phyloP scores from a whole-genome alignment of 2,888 invertebrate species.

The Drosophila cyrtoloma region DNA sequence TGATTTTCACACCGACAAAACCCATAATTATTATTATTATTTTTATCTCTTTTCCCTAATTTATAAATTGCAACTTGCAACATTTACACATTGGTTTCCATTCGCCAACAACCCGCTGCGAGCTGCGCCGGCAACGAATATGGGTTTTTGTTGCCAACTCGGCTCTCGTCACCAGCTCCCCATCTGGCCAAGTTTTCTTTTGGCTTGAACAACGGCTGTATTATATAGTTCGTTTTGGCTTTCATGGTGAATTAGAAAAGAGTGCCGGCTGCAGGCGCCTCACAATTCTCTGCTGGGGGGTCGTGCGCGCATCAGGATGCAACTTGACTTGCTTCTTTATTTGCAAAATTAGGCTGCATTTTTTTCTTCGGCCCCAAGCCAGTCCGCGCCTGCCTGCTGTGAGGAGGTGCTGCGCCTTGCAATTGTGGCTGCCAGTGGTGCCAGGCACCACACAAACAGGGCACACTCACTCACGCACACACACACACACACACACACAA shows the following conservation, averaged over 20 bases:
- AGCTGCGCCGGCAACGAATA: not conserved
- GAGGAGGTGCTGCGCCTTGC: constrained; percentile 34
- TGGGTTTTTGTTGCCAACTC: not conserved
- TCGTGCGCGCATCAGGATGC: constrained; percentile 1
- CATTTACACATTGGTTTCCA: not conserved
- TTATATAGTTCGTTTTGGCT: constrained; percentile 37
- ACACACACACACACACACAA: not conserved
- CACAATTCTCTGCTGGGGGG: constrained; percentile 53
- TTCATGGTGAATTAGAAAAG: constrained; percentile 69
- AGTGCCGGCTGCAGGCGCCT: constrained; percentile 73
- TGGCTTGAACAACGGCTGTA: constrained; percentile 19
- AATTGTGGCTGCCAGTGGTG: constrained; percentile 52
- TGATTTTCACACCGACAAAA: not conserved
- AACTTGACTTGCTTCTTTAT: constrained; percentile 55
- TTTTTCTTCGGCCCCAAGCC: not conserved
- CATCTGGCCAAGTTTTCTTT: constrained; percentile 19
- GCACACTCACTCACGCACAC: constrained; percentile 2
- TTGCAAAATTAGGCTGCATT: constrained; percentile 69
- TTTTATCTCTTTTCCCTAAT: not conserved
- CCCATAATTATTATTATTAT: not conserved
- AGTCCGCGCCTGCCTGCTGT: constrained; percentile 40
- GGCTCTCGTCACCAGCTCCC: not conserved
- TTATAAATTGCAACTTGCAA: not conserved
- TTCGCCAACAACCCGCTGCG: not conserved
- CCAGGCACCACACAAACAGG: constrained; percentile 49